These are phyloP conservation scores for Potamarius usumacintae DNA, from an alignment of 2,113 vertebrate genomes.

Conservation along the genomic window DNA sequence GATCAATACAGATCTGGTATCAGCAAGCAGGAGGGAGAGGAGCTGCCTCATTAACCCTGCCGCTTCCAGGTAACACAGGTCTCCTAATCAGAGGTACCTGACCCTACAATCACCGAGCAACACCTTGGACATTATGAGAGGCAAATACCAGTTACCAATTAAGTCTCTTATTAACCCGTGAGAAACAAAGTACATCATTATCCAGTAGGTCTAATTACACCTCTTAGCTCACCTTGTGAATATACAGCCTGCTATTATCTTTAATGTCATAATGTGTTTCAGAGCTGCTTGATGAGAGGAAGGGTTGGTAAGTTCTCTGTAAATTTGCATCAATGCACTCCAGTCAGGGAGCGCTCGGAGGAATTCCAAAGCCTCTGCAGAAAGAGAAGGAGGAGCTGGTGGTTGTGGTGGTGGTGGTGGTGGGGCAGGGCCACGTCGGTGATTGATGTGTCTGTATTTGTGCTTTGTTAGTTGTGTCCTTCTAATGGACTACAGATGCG, in stretches of 20 bases:
- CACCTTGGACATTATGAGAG: slow-evolving; percentile 25
- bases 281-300: slow-evolving; percentile 16
- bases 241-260: slow-evolving; percentile 5
- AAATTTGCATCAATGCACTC: slow-evolving; percentile 30
- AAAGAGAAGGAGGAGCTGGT: neutral
- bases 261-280: slow-evolving; percentile 25
- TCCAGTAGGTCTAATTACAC: slow-evolving; percentile 15
- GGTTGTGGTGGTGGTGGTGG: slow-evolving; percentile 15
- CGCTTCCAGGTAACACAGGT: slow-evolving; percentile 45
- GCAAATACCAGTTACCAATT: slow-evolving; percentile 40
- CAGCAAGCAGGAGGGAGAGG: slow-evolving; percentile 59
- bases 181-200: slow-evolving; percentile 16
- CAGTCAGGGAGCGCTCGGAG: slow-evolving; percentile 13
- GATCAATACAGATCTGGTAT: slow-evolving; percentile 74
- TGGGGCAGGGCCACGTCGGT: slow-evolving; percentile 25
- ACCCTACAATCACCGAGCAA: slow-evolving; percentile 38
- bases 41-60: slow-evolving; percentile 49
- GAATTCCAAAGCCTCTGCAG: slow-evolving; percentile 28
- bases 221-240: slow-evolving; percentile 18
- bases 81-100: slow-evolving; percentile 39
- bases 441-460: slow-evolving; percentile 48
- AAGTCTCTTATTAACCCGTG: slow-evolving; percentile 32
- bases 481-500: slow-evolving; percentile 47
- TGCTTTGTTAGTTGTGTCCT: slow-evolving; percentile 45
- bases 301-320: neutral